Evolutionary conservation across 2,888 invertebrate species (phyloP).

Genomic region (Campoplex nolae): DNA sequence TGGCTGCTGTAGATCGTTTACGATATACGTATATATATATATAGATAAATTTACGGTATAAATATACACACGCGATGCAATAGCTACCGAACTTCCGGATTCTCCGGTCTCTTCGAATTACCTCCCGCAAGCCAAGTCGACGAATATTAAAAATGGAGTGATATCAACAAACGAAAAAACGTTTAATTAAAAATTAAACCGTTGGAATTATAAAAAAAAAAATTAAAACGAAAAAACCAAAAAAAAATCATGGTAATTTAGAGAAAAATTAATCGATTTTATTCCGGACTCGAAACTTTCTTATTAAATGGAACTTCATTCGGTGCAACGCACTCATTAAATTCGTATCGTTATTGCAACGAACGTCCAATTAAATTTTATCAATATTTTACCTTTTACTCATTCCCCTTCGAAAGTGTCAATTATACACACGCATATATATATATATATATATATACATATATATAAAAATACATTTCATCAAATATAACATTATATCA

Average conservation of each 20-base stretch:
- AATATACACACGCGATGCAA: neutral
- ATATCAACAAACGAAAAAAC: neutral
- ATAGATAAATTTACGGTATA: neutral
- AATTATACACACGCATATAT: neutral
- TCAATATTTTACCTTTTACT: neutral
- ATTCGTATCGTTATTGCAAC: neutral
- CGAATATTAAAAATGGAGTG: neutral
- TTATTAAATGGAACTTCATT: neutral
- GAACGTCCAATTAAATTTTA: conserved; percentile 2
- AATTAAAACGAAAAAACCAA: too few species aligned
- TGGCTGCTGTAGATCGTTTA: conserved; percentile 65
- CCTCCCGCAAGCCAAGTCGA: neutral
- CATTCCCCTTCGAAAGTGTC: neutral
- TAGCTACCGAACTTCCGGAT: conserved; percentile 47
- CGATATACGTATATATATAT: conserved; percentile 12
- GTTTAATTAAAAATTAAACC: neutral
- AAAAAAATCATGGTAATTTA: neutral
- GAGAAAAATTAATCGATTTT: neutral
- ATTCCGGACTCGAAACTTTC: neutral
- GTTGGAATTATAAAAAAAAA: neutral
- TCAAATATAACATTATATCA: neutral
- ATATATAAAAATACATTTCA: too few species aligned
- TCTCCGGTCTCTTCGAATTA: conserved; percentile 26
- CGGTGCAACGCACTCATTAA: neutral
- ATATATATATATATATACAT: too few species aligned